Conservation (phyloP, 2,113 vertebrate species). For the Toxostoma redivivum region DNA sequence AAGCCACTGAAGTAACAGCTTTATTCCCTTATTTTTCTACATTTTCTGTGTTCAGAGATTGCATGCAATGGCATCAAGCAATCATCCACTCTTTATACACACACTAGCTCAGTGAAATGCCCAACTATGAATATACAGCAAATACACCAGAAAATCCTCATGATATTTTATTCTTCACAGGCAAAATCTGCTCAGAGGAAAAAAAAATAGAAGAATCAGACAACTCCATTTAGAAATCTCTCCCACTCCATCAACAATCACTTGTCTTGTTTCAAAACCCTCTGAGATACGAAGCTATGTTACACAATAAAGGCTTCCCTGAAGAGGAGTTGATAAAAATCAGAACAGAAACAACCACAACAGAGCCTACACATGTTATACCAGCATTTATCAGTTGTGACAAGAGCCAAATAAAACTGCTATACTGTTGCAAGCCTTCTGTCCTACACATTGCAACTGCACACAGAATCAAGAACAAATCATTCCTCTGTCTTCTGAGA, state of each 20-base stretch:
- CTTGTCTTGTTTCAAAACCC: background rate
- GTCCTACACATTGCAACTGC: background rate
- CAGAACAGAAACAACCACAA: slow-evolving; percentile 20
- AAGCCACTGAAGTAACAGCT: background rate
- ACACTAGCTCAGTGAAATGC: background rate
- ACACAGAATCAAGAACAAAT: background rate
- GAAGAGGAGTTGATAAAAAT: slow-evolving; percentile 28
- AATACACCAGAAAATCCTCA: background rate
- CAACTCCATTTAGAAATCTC: background rate
- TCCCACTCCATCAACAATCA: background rate
- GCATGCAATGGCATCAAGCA: background rate
- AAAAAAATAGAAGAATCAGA: background rate
- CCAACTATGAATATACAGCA: background rate
- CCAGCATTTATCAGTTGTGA: slow-evolving; percentile 12
- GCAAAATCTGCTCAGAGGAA: background rate
- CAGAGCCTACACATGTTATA: slow-evolving; percentile 18
- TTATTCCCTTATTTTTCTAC: background rate
- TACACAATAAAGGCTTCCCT: slow-evolving; percentile 28
- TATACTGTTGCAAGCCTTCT: background rate
- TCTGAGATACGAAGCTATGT: background rate
- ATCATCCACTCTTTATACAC: background rate
- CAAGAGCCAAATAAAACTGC: slow-evolving; percentile 18
- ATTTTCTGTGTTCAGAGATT: background rate
- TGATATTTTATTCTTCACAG: background rate
- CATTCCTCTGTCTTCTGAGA: background rate